phyloP scores from a whole-genome alignment of 1,140 invertebrate genomes.

The Scaptodrosophila lebanonensis region DNA sequence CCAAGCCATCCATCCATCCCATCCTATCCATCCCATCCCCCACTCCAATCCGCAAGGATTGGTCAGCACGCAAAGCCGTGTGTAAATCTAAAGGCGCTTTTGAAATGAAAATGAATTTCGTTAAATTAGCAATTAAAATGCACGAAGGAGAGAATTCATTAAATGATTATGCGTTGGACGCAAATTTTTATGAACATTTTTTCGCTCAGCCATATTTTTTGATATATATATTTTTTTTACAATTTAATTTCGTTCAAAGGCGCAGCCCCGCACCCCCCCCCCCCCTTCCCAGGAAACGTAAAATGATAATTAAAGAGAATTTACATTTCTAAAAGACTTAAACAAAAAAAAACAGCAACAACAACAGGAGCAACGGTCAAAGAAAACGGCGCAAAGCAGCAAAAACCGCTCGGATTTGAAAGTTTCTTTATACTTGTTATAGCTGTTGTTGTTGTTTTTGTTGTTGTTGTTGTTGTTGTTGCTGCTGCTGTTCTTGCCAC shows the following conservation, averaged over 20 bases:
- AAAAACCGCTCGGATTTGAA: no score
- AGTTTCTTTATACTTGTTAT: no score
- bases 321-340: slow-evolving; percentile 46
- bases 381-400: slow-evolving; percentile 4
- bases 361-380: slow-evolving; percentile 2
- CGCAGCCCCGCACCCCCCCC: slow-evolving; percentile 18
- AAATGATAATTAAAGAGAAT: slow-evolving; percentile 70
- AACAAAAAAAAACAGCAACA: slow-evolving; percentile 35
- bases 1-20: no score
- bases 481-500: no score
- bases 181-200: slow-evolving; percentile 26
- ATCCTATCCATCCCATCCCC: no score
- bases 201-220: not conserved
- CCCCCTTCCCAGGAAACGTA: no score
- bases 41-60: no score
- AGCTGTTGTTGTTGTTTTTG: no score
- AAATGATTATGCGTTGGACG: slow-evolving; percentile 26
- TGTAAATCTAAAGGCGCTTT: slow-evolving; percentile 26
- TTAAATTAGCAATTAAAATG: slow-evolving; percentile 54
- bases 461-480: no score
- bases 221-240: slow-evolving; percentile 21
- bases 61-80: not conserved
- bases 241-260: slow-evolving; percentile 55
- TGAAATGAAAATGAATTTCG: slow-evolving; percentile 54
- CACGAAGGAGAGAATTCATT: slow-evolving; percentile 36